Percentiles rank a stretch among this genome's conserved stretches.
phyloP scores from a whole-genome alignment of 2,797 vertebrate genomes.

The Zenarchopterus dispar region DNA sequence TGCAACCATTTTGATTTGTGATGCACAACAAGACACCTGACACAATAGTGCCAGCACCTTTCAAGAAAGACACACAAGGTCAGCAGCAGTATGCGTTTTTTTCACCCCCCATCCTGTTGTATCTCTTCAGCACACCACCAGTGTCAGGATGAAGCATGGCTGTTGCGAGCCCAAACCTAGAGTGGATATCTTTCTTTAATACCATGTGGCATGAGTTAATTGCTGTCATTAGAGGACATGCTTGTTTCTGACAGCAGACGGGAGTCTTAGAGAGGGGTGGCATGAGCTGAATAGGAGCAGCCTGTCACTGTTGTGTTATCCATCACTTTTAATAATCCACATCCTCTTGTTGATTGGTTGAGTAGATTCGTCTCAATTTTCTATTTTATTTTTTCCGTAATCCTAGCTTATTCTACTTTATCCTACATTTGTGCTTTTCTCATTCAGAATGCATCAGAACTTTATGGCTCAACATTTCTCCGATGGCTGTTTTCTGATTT shows the following conservation, averaged over 20 bases:
- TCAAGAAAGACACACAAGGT: slow-evolving; percentile 39
- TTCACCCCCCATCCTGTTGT: slow-evolving; percentile 20
- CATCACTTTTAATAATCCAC: too few species aligned
- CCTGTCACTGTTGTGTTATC: not conserved
- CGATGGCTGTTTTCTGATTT: slow-evolving; percentile 26
- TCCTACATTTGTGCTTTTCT: slow-evolving; percentile 15
- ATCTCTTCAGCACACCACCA: slow-evolving; percentile 22
- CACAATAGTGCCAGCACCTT: slow-evolving; percentile 7
- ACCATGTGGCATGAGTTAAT: slow-evolving; percentile 34
- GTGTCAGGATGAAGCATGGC: slow-evolving; percentile 56
- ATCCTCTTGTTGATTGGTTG: not conserved
- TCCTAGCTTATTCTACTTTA: slow-evolving; percentile 12
- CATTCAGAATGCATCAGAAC: slow-evolving; percentile 31
- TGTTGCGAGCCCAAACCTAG: slow-evolving; percentile 28
- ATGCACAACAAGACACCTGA: slow-evolving; percentile 6
- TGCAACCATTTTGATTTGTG: slow-evolving; percentile 12
- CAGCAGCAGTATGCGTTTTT: slow-evolving; percentile 16
- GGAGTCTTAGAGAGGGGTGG: not conserved
- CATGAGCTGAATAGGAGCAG: too few species aligned
- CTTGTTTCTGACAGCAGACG: slow-evolving; percentile 33
- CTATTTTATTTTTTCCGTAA: not conserved
- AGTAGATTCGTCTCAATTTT: not conserved
- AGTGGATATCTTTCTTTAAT: slow-evolving; percentile 46
- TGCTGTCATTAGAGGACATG: slow-evolving; percentile 40
- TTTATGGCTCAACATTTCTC: slow-evolving; percentile 31